Base-by-base conservation (phyloP, 1,140 invertebrate species). In the Psilanteris sp. region DNA sequence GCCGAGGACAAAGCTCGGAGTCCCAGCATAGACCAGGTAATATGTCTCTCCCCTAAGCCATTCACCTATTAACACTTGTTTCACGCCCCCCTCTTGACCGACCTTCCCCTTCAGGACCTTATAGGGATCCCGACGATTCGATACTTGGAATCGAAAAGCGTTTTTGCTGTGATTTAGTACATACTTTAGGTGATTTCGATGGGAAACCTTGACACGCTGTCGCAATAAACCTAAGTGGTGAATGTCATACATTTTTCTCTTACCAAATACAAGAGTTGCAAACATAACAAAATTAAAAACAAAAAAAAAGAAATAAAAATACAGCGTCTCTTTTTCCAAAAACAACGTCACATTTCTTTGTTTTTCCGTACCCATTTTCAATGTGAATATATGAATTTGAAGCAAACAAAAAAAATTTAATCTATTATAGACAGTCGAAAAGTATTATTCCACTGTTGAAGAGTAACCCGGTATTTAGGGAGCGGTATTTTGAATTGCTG, bases 1-100 rank as follows among this genome's bases (percentile, higher is more conserved):
- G 91, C 92, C 80, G 91, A 93, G 70, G 91, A 93, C 82, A 90
- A 94, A 85, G 93, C 92, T 64, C 91, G 94, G 82, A 97, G 96
- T 82, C 96, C 96, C 31, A 95, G 94, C 83, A 94, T 94, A 87
- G 96, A 98, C 90, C 95, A 97, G 94, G 96, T 96, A 92, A 91
- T 82, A 79, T 81, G 68, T 74, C 76, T 52, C 13, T 68, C 24
- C 34, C 18, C 13, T 9, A 5, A 39, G 14, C 6, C 26, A 57
- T 2, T 16, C 37, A 37, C 13, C 22, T 29, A 66, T 52, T 74
- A 66, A 74, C 52, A 66, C 61, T 61, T 41, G 8, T 74, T 66
- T 67, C 44, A 61, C 32, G 44, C 34, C 66, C 27, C 10, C 10
- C 5, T n/a, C 18, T 29, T 34, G 15, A 29, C 6, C 6, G 13